Evolutionary conservation across 2,113 vertebrate species (phyloP), one percentile per base, ranked within the genome.

Genomic region (Uria aalge): DNA sequence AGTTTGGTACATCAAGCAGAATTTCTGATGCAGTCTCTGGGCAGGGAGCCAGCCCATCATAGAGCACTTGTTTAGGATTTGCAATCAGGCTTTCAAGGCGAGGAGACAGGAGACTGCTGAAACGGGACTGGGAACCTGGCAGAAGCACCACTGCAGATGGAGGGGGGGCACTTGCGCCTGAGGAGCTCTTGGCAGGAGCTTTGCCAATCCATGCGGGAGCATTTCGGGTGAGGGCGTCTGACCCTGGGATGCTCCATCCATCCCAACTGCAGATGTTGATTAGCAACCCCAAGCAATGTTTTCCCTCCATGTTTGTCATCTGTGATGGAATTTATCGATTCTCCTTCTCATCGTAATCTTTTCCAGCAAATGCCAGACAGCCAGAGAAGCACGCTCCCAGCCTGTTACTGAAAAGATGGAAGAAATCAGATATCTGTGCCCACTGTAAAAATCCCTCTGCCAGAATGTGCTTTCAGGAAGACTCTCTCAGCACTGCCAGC

Each of bases 241-340:
- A 86, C 85, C 43, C 73, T 13, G 69, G 57, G 15, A 38, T 78
- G 85, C 90, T 47, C 85, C 90, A 76, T 90, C 93, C 93, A 30
- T 76, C 74, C 87, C 74, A 47, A 13, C 57, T 88, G 85, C 93
- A 93, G 81, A 90, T 90, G 96, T 72, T 93, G 93, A 90, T 96
- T 82, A 88, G 90, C 92, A 72, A 82, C 93, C 92, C 87, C 96
- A 78, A 96, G 94, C 94, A 41, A 94, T 92, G 91, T 88, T 95
- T 85, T 91, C 89, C 77, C 88, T 87, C 83, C 24, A 0, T 57
- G 69, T 34, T 88, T 95, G 87, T 85, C 87, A 94, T 92, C 94
- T 91, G 41, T 96, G 96, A 97, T 97, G 95, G 95, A 92, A 97
- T 97, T 82, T 94, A 96, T 96, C 41, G 95, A 95, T 96, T 92